Percentiles rank a stretch among this genome's conserved stretches.
Conservation (phyloP, 1,140 invertebrate genomes). For the Pseudomyrmex flavicornis region DNA sequence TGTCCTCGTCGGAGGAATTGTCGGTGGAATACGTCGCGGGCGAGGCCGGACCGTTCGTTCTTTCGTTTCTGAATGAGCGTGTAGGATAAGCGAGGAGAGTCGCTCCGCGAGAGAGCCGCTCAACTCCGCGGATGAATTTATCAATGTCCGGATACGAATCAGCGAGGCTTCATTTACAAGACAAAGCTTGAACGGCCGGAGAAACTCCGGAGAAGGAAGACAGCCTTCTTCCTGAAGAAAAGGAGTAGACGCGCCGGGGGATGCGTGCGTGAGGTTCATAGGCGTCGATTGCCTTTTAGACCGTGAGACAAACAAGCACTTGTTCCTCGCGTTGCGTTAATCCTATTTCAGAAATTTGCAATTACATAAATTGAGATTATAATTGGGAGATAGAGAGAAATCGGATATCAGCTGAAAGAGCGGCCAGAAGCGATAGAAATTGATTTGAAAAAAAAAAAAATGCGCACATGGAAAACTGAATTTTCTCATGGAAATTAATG, state of each 20-base stretch:
- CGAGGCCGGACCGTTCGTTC: slow-evolving; percentile 72
- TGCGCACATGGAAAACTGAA: background rate
- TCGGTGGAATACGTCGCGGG: slow-evolving; percentile 60
- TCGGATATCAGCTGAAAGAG: background rate
- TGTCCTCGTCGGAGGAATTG: slow-evolving; percentile 34
- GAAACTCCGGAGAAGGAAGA: slow-evolving; percentile 50
- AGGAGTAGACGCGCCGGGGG: slow-evolving; percentile 53
- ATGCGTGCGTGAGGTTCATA: slow-evolving; percentile 60
- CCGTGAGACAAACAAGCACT: background rate
- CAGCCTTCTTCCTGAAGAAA: background rate
- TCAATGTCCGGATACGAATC: slow-evolving; percentile 85
- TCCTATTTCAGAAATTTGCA: background rate
- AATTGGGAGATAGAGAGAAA: background rate
- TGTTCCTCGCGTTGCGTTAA: background rate
- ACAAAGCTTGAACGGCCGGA: slow-evolving; percentile 82
- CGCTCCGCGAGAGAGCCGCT: slow-evolving; percentile 64
- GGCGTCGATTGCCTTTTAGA: slow-evolving; percentile 59
- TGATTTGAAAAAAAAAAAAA: background rate
- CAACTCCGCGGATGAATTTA: slow-evolving; percentile 81
- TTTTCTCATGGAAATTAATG: background rate
- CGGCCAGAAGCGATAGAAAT: too few relatives aligned
- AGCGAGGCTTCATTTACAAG: slow-evolving; percentile 85
- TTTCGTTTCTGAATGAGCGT: slow-evolving; percentile 68
- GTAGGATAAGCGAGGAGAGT: slow-evolving; percentile 65
- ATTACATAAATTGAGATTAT: background rate